A percentile compares a stretch with the other conserved stretches of the same genome.
Evolutionary conservation across 53 echinoderm and acorn worm genomes (phyloP).

Genomic region (Mesocentrotus franciscanus): DNA sequence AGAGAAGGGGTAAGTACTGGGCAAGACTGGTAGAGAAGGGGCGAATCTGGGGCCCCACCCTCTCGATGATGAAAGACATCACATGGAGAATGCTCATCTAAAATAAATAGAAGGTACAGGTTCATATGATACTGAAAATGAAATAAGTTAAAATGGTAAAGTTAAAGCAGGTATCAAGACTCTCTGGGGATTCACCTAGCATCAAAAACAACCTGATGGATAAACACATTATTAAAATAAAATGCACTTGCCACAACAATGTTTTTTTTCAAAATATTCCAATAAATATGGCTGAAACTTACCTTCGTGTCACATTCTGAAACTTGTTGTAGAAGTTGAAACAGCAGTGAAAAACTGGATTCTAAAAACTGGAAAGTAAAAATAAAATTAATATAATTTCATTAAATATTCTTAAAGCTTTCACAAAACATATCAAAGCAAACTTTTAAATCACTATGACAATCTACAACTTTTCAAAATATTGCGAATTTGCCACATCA

Average conservation of each 20-base stretch:
- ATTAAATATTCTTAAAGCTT: not conserved
- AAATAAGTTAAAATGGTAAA: too few relatives aligned
- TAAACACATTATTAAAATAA: too few relatives aligned
- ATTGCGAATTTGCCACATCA: too few relatives aligned
- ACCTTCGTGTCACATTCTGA: conserved; percentile 99
- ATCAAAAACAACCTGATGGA: not conserved
- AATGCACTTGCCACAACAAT: too few relatives aligned
- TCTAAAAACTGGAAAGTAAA: conserved; percentile 84
- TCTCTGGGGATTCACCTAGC: not conserved
- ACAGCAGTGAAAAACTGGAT: conserved; percentile 89
- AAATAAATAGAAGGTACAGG: conserved; percentile 3
- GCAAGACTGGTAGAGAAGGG: conserved; percentile 86
- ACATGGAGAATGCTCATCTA: conserved; percentile 99
- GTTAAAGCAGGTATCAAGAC: not conserved
- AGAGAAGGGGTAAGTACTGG: conserved; percentile 92
- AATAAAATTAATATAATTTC: not conserved
- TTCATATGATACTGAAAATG: not conserved
- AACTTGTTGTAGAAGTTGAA: conserved; percentile 94
- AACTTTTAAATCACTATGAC: too few relatives aligned
- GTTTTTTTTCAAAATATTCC: not conserved
- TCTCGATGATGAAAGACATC: conserved; percentile 97
- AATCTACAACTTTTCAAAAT: too few relatives aligned
- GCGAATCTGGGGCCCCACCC: conserved; percentile 88
- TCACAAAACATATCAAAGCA: too few relatives aligned
- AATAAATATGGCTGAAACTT: not conserved